phyloP scores from a whole-genome alignment of 2,113 vertebrate genomes.

The Stegostoma tigrinum region DNA sequence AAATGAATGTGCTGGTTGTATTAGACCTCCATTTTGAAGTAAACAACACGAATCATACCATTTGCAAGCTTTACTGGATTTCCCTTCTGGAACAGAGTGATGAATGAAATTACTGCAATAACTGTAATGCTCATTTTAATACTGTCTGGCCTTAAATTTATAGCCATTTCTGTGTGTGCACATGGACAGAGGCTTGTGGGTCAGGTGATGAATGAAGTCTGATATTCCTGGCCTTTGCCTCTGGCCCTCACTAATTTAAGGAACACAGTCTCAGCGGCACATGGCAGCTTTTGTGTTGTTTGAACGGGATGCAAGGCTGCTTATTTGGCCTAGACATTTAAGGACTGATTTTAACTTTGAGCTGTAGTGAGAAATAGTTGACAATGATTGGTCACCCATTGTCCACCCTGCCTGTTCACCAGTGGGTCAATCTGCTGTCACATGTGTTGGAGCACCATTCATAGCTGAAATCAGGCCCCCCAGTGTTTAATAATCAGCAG shows the following conservation, averaged over 20 bases:
- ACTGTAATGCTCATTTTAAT: background rate
- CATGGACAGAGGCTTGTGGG: background rate
- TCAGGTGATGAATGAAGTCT: too few relatives aligned
- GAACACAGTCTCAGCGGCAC: background rate
- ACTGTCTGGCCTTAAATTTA: background rate
- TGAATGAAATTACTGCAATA: background rate
- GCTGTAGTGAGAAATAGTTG: background rate
- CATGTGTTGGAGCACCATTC: background rate
- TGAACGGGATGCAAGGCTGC: background rate
- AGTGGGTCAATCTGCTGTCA: background rate
- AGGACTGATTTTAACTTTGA: background rate
- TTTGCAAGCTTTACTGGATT: too few relatives aligned
- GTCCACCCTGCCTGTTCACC: background rate
- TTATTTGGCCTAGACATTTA: background rate
- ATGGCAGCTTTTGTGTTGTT: background rate
- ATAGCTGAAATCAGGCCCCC: background rate
- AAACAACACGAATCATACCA: too few relatives aligned
- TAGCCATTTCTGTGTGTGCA: background rate
- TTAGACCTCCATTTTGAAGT: too few relatives aligned
- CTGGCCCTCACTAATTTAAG: background rate
- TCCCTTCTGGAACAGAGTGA: background rate
- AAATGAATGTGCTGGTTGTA: too few relatives aligned
- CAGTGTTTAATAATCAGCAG: background rate
- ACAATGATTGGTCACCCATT: background rate
- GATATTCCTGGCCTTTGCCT: background rate